Evolutionary conservation across 2,797 vertebrate genomes (phyloP).

Genomic region (Pangasius mekongensis): DNA sequence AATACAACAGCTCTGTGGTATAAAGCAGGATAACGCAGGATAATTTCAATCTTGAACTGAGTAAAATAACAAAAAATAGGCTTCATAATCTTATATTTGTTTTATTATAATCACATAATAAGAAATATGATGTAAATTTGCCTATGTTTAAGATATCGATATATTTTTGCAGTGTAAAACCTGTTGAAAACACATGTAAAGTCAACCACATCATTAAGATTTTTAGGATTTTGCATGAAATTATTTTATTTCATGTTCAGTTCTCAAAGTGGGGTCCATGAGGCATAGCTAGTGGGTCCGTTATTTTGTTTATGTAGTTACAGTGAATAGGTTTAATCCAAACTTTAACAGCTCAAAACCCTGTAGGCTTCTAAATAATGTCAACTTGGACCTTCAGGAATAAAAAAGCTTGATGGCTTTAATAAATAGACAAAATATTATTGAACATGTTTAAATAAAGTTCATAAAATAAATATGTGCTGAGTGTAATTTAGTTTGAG

Average conservation of each 20-base stretch:
- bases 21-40: background rate
- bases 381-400: background rate
- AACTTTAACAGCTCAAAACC: background rate
- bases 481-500: background rate
- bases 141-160: background rate
- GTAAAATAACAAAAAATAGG: background rate
- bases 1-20: background rate
- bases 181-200: background rate
- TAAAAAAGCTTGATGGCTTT: background rate
- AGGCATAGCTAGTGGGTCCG: background rate
- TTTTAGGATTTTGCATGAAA: background rate
- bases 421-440: background rate
- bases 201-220: background rate
- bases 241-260: background rate
- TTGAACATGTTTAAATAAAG: background rate
- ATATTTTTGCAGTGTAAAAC: background rate
- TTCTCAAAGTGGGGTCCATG: background rate
- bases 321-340: background rate
- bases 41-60: background rate
- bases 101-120: background rate
- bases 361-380: background rate
- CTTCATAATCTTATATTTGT: background rate
- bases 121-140: background rate
- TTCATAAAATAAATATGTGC: background rate
- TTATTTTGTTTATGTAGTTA: background rate